Percentiles rank a stretch among this genome's conserved stretches.
phyloP scores from a whole-genome alignment of 1,140 invertebrate genomes.

The Odontomachus brunneus region DNA sequence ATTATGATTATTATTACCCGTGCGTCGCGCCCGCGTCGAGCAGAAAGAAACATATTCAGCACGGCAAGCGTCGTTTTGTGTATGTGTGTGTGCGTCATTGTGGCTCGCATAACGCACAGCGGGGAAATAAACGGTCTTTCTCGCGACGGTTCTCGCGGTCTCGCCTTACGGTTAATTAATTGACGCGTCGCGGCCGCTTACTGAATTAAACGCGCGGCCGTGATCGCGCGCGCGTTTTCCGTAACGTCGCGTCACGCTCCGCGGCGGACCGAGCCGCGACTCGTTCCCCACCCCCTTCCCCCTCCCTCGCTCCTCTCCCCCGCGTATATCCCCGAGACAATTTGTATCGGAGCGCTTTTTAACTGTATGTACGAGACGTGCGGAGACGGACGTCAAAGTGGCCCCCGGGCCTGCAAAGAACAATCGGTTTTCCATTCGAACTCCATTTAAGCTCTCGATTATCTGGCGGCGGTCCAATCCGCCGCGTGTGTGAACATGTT shows the following conservation, averaged over 20 bases:
- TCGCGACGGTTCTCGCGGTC: too few relatives aligned
- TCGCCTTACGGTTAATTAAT: conserved; percentile 3
- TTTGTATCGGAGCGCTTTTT: conserved; percentile 15
- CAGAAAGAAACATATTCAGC: too few relatives aligned
- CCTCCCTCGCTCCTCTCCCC: too few relatives aligned
- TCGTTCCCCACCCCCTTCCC: too few relatives aligned
- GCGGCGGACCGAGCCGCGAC: too few relatives aligned
- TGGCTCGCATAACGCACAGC: too few relatives aligned
- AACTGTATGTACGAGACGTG: conserved; percentile 14
- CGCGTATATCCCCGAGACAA: too few relatives aligned
- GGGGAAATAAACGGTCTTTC: not conserved
- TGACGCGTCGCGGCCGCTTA: conserved; percentile 3
- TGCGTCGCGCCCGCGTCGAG: too few relatives aligned
- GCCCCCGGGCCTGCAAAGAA: conserved; percentile 30
- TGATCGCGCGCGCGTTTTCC: not conserved
- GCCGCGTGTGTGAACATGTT: conserved; percentile 47
- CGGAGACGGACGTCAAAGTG: conserved; percentile 25
- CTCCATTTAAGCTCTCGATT: conserved; percentile 63
- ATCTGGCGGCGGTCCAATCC: conserved; percentile 48
- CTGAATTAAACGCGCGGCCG: conserved; percentile 1
- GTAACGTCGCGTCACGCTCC: too few relatives aligned
- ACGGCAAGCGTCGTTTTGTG: too few relatives aligned
- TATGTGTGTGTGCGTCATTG: too few relatives aligned
- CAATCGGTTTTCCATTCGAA: conserved; percentile 59
- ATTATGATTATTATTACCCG: too few relatives aligned